Evolutionary conservation across 2,113 vertebrate species (phyloP).

Genomic region (Salvelinus namaycush): DNA sequence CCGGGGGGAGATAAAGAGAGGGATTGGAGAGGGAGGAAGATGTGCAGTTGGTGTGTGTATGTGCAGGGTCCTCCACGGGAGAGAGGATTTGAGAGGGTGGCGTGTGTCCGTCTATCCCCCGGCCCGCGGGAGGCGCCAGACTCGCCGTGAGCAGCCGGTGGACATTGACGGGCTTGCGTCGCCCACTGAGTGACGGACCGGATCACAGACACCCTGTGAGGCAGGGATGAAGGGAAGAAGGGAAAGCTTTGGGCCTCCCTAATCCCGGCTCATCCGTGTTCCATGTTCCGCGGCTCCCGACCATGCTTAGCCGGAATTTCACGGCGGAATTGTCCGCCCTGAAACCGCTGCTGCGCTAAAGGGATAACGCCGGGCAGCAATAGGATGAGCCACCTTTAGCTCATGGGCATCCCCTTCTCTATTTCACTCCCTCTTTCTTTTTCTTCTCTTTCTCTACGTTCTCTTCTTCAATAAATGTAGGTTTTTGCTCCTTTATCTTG

Average conservation of each 20-base stretch:
- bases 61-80: conserved; percentile 52
- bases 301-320: conserved; percentile 74
- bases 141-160: conserved; percentile 14
- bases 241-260: conserved; percentile 63
- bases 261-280: conserved; percentile 74
- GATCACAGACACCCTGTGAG: conserved; percentile 71
- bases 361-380: conserved; percentile 62
- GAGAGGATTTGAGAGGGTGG: conserved; percentile 57
- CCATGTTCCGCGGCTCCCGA: conserved; percentile 64
- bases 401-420: conserved; percentile 45
- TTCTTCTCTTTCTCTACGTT: conserved; percentile 28
- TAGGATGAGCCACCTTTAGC: conserved; percentile 55
- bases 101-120: conserved; percentile 35
- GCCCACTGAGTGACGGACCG: conserved; percentile 63
- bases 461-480: conserved; percentile 5
- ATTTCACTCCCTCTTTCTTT: conserved; percentile 35
- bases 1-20: conserved; percentile 22
- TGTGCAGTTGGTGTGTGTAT: conserved; percentile 7
- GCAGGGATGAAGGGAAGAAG: conserved; percentile 47
- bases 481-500: background rate
- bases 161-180: conserved; percentile 66
- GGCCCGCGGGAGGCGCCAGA: too few species aligned
- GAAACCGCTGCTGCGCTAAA: conserved; percentile 66
- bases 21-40: too few species aligned
- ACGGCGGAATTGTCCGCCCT: conserved; percentile 62